Base-by-base conservation (phyloP, 1,140 invertebrate species). In the Drosophila sp. region DNA sequence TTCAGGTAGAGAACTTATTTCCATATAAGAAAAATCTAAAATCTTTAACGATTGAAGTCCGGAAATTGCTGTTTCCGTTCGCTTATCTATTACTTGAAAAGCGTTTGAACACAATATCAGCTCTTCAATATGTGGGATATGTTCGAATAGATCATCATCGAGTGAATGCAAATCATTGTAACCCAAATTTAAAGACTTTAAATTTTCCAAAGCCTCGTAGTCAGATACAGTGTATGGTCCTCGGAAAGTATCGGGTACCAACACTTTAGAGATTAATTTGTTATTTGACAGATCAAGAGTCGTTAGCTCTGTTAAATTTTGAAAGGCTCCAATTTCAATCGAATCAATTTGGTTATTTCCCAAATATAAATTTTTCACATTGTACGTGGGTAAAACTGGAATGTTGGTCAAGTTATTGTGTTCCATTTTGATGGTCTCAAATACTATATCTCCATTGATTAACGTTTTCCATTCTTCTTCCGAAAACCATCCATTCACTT, bases 261-360 rank as follows among this genome's bases (percentile, higher is more conserved):
- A 90, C 7, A 82, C 91, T 10, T 93, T 93, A 0, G 93, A 79
- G 0, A 93, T 94, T 4, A 97, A 84, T 29, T 93, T 91, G 84
- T 97, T 97, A 68, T 95, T 90, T 71, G 95, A 96, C 58, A 97
- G 87, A 90, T 96, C 95, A 7, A 97, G 83, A 41, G 93, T 93
- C 3, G 90, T 91, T 73, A 97, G 92, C 63, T 94, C 92, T 47
- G 93, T 93, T 6, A 96, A 86, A 71, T 95, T 92, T 64, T 92
- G 93, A 79, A 97, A 97, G 3, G 94, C 94, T 0, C 84, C 92
- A 10, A 93, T 78, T 4, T 93, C 93, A 56, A 97, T 95, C 3
- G 80, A 90, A 1, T 83, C 91, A 25, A 97, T 96, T 17, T 90
- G 73, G 61, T 94, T 94, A 23, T 93, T 90, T 30, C 92, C 93